Evolutionary conservation across 2,888 invertebrate species (phyloP).

Genomic region (Diarsia brunnea): DNA sequence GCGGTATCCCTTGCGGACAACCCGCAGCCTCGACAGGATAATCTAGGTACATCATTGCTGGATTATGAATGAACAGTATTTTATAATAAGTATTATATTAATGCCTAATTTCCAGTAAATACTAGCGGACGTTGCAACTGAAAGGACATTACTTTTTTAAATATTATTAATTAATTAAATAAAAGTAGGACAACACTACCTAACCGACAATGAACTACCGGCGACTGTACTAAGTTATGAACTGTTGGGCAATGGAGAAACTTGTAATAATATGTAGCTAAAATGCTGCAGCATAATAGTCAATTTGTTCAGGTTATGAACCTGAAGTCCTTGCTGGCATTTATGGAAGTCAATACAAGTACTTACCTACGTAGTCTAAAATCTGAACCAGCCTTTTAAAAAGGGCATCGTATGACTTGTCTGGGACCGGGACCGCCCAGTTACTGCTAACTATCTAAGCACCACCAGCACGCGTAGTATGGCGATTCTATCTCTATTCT

Average conservation of each 20-base stretch:
- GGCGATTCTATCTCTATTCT: too few species aligned
- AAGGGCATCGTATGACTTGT: not conserved
- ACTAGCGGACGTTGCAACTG: not conserved
- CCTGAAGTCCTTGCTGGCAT: not conserved
- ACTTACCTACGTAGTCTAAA: not conserved
- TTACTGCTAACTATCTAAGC: not conserved
- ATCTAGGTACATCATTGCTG: too few species aligned
- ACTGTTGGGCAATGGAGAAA: not conserved
- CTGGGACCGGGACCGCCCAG: not conserved
- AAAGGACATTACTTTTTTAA: conserved; percentile 20
- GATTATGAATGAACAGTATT: not conserved
- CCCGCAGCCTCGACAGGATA: too few species aligned
- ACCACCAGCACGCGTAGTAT: too few species aligned
- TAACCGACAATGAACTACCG: conserved; percentile 4
- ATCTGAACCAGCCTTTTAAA: too few species aligned
- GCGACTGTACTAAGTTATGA: not conserved
- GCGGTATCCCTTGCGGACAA: too few species aligned
- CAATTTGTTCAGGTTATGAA: not conserved
- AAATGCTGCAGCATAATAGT: not conserved
- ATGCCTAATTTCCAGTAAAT: not conserved
- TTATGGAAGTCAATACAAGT: not conserved
- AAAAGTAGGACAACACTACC: not conserved
- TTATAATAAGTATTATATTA: not conserved
- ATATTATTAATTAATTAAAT: not conserved
- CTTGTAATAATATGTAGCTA: not conserved